Evolutionary conservation across 2,888 invertebrate species (phyloP), one percentile per base, ranked within the genome.

Genomic region (Drosophila gaucha): DNA sequence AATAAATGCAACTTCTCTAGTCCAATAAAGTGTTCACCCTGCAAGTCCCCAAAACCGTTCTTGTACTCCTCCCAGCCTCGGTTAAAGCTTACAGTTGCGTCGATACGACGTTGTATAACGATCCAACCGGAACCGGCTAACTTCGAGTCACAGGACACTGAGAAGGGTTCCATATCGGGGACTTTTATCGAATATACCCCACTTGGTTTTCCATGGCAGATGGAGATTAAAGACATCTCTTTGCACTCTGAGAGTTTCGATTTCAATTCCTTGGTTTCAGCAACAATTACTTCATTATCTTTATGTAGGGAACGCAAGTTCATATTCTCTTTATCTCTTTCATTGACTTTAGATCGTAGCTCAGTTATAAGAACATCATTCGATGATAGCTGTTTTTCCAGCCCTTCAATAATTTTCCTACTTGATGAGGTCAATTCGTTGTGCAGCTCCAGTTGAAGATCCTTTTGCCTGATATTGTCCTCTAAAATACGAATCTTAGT

Each of bases 11-110:
- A 91, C 72, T 94, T 94, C 68, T 95, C 95, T 64, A 95, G 86
- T 3, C 95, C 95, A 9, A 95, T 91, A 94, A 95, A 95, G 86
- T 94, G 95, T 86, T 95, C 95, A 0, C 93, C 93, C 0, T 93
- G 93, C 16, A 94, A 90, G 80, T 95, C 94, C 1, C 95, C 95
- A 80, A 95, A 95, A 5, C 95, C 95, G 43, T 92, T 86, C 75
- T 94, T 94, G 86, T 95, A 95, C 49, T 94, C 94, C 0, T 92
- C 85, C 95, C 95, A 95, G 41, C 91, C 86, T 69, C 93, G 93
- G 77, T 93, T 93, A 86, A 95, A 95, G 75, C 94, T 94, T 84
- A 94, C 93, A 1, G 93, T 91, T 0, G 95, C 95, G 67, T 95
- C 94, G 65, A 92, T 93, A 18, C 95, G 93, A 70, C 94, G 94